Percentiles rank a stretch among this genome's conserved stretches.
phyloP scores from a whole-genome alignment of 2,888 invertebrate species.

The Holacanthella duospinosa region DNA sequence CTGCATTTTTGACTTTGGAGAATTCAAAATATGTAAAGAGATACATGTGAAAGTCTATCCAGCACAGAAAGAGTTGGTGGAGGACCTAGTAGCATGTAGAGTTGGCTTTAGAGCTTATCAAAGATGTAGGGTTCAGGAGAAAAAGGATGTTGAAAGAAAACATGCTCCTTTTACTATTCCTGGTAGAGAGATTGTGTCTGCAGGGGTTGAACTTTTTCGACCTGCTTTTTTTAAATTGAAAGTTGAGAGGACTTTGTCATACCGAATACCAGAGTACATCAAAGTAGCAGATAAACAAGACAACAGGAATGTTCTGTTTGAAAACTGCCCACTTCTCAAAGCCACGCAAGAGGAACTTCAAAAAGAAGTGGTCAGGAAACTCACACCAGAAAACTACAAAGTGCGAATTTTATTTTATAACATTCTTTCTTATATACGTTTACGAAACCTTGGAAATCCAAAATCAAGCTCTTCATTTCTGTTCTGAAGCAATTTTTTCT shows the following conservation, averaged over 20 bases:
- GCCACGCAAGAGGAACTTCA: background rate
- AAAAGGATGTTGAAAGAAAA: background rate
- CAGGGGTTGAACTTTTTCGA: background rate
- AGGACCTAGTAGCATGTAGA: background rate
- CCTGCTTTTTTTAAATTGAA: background rate
- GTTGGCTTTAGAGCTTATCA: background rate
- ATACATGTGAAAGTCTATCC: background rate
- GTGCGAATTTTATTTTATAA: background rate
- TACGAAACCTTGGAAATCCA: background rate
- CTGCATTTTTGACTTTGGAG: conserved; percentile 1
- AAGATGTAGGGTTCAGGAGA: background rate
- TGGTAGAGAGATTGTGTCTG: background rate
- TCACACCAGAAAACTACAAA: background rate
- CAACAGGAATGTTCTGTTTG: background rate
- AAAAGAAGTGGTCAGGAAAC: background rate
- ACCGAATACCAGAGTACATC: background rate
- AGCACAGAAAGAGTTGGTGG: background rate
- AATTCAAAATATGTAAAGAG: background rate
- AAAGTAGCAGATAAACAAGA: background rate
- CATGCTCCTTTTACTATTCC: background rate
- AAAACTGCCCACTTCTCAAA: background rate
- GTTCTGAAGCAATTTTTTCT: background rate
- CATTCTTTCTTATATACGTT: too few species aligned
- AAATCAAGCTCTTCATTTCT: background rate
- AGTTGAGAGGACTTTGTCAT: background rate